These are phyloP conservation scores for roundworm (Caenorhabditis elegans) DNA, from an alignment of 1,140 invertebrate species.

Conservation along the genomic window DNA sequence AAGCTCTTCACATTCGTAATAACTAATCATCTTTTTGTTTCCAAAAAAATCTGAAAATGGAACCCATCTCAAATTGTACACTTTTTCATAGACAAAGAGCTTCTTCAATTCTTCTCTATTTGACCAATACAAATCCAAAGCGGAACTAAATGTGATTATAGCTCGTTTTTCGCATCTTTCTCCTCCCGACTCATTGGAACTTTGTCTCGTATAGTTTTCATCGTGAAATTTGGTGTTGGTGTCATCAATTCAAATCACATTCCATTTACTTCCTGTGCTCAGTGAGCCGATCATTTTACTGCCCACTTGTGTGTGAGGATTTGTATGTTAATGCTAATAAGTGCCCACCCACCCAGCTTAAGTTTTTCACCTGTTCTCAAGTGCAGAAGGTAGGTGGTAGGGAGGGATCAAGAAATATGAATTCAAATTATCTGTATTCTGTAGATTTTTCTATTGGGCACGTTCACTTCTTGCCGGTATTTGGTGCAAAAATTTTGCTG, in stretches of 20 bases:
- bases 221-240: neutral
- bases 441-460: too few relatives aligned
- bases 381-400: neutral
- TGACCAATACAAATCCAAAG: neutral
- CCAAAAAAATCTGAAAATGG: neutral
- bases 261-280: neutral
- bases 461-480: too few relatives aligned
- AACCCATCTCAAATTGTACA: slow-evolving; percentile 23
- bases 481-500: too few relatives aligned
- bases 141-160: slow-evolving; percentile 30
- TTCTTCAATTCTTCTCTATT: neutral
- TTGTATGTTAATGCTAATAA: neutral
- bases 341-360: neutral
- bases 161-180: neutral
- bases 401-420: too few relatives aligned
- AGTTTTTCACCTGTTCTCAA: slow-evolving; percentile 13
- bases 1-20: slow-evolving; percentile 21
- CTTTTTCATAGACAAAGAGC: neutral
- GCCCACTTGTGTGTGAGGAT: neutral
- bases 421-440: neutral
- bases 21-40: too few relatives aligned
- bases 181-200: neutral
- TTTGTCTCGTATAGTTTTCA: slow-evolving; percentile 7
- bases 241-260: neutral
- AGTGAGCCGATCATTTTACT: neutral